Evolutionary conservation across 2,888 invertebrate genomes (phyloP).

Genomic region (Hydroisotoma schaefferi): DNA sequence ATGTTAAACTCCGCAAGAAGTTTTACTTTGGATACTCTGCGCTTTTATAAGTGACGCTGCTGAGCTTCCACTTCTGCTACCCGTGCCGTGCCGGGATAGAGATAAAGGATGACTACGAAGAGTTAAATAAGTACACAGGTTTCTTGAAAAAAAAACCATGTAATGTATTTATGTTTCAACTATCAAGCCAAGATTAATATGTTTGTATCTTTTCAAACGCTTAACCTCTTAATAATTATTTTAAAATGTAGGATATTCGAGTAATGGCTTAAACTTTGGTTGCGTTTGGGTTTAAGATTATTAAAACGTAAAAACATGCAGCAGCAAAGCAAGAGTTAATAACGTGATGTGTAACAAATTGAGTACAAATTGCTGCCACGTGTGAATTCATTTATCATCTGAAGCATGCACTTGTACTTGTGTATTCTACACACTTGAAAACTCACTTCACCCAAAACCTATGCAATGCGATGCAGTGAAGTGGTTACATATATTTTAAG

Average conservation of each 20-base stretch:
- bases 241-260: not conserved
- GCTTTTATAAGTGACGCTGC: too few relatives aligned
- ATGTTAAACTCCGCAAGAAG: not conserved
- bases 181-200: too few relatives aligned
- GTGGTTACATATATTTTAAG: too few relatives aligned
- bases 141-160: too few relatives aligned
- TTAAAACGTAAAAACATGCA: not conserved
- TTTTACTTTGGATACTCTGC: not conserved
- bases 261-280: not conserved
- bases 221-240: constrained; percentile 2
- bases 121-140: not conserved
- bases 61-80: not conserved
- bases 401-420: too few relatives aligned
- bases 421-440: too few relatives aligned
- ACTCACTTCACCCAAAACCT: too few relatives aligned
- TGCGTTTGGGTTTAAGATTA: not conserved
- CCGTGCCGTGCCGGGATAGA: not conserved
- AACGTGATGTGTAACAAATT: constrained; percentile 5
- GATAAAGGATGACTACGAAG: not conserved
- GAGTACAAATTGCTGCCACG: constrained; percentile 4
- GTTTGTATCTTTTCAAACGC: constrained; percentile 1
- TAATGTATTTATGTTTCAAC: too few relatives aligned
- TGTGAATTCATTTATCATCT: constrained; percentile 7
- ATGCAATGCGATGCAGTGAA: too few relatives aligned
- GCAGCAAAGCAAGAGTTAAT: too few relatives aligned